A percentile compares a stretch with the other conserved stretches of the same genome.
phyloP scores from a whole-genome alignment of 2,888 invertebrate genomes.

The Agonum fuliginosum region DNA sequence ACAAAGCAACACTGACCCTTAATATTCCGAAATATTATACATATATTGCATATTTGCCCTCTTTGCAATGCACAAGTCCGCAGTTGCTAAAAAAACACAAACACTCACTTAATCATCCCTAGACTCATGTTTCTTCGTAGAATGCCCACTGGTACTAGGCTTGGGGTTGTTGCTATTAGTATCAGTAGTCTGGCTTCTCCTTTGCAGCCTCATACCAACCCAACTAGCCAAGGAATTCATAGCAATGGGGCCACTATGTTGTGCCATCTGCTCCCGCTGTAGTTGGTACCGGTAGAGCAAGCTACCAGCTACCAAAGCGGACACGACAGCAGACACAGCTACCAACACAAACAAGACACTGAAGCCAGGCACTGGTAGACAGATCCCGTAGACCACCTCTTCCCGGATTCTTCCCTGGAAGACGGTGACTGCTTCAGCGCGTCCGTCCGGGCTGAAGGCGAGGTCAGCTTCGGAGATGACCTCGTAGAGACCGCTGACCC shows the following conservation, averaged over 20 bases:
- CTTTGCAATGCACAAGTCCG: neutral
- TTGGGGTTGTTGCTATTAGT: slow-evolving; percentile 48
- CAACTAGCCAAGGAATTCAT: slow-evolving; percentile 77
- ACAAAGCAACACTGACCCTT: slow-evolving; percentile 46
- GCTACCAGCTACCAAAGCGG: slow-evolving; percentile 90
- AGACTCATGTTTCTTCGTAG: slow-evolving; percentile 26
- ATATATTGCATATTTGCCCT: slow-evolving; percentile 56
- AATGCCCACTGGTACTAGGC: slow-evolving; percentile 50
- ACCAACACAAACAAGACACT: slow-evolving; percentile 91
- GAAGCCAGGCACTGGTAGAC: slow-evolving; percentile 92
- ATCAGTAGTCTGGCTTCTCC: slow-evolving; percentile 20
- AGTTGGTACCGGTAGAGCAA: slow-evolving; percentile 86
- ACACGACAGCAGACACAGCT: slow-evolving; percentile 90
- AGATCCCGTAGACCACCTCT: slow-evolving; percentile 93
- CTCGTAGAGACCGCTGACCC: slow-evolving; percentile 92
- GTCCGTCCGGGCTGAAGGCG: slow-evolving; percentile 89
- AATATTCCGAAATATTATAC: slow-evolving; percentile 45
- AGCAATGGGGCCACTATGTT: slow-evolving; percentile 75
- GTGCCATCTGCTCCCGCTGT: slow-evolving; percentile 80
- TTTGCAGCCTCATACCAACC: slow-evolving; percentile 41
- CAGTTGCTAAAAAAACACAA: neutral
- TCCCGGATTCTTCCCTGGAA: slow-evolving; percentile 91
- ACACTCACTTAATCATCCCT: slow-evolving; percentile 37
- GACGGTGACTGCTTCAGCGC: slow-evolving; percentile 88
- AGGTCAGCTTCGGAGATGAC: slow-evolving; percentile 94